Evolutionary conservation across 2,797 vertebrate species (phyloP), one percentile per base, ranked within the genome.

Genomic region (Peromyscus aztecus): DNA sequence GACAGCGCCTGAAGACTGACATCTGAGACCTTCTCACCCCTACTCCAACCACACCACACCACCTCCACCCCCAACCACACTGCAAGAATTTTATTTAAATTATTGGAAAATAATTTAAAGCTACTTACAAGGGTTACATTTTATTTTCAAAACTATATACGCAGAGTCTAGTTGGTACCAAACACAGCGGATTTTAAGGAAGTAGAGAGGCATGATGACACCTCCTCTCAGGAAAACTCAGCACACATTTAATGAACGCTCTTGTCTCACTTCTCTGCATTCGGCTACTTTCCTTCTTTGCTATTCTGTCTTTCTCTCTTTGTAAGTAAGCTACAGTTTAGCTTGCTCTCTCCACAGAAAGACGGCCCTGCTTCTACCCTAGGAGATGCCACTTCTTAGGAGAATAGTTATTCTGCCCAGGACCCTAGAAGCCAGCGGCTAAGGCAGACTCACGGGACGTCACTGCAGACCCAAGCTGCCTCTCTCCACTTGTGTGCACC

Each of bases 91-190:
- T n/a, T n/a, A n/a, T n/a, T n/a, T n/a, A n/a, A n/a, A n/a, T n/a
- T n/a, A n/a, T 0, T 67, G 75, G 40, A 73, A 94, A 89, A 82
- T 85, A 90, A 96, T 78, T 88, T 69, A 93, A 97, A 86, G 34
- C 21, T 80, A 75, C 73, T 85, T 89, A 31, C 7, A 94, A 65
- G 19, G 6, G 5, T 37, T 46, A 81, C 4, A 7, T 84, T 83
- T 88, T 96, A 94, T 90, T 84, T 84, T 83, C 37, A 19, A 21
- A 84, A 12, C 59, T 31, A 19, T 82, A 81, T 4, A 10, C 8
- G 9, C 29, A 63, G 31, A 81, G 57, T 80, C 71, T 29, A 59
- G 75, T 19, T 46, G 34, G 31, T 31, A 19, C 13, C 81, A 87
- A 81, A 49, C 23, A 31, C 81, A 59, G 61, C 23, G 57, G 11